A percentile compares a stretch with the other conserved stretches of the same genome.
These are phyloP conservation scores for Periophthalmus modestus DNA, from an alignment of 2,113 vertebrate species.

Conservation along the genomic window DNA sequence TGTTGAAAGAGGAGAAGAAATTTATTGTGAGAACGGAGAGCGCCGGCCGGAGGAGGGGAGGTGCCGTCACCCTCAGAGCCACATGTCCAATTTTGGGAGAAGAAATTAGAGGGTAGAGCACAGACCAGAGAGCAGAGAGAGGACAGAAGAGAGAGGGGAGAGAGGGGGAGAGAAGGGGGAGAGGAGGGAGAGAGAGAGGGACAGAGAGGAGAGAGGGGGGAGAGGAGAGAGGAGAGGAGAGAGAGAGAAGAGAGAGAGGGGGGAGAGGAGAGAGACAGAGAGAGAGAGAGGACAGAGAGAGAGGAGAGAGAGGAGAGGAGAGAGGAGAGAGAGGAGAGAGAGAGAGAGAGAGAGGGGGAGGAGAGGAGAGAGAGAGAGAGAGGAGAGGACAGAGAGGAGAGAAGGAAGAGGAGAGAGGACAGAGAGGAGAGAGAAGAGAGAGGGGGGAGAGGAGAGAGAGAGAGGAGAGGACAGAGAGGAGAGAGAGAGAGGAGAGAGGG, in stretches of 20 bases:
- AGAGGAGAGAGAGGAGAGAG: too few relatives aligned
- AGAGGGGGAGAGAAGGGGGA: slow-evolving; percentile 1
- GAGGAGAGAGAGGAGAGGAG: too few relatives aligned
- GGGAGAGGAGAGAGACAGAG: too few relatives aligned
- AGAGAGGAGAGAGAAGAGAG: too few relatives aligned
- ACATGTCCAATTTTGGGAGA: slow-evolving; percentile 83
- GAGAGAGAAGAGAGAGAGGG: too few relatives aligned
- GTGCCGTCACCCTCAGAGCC: slow-evolving; percentile 71
- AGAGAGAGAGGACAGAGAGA: too few relatives aligned
- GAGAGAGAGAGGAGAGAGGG: slow-evolving; percentile 5
- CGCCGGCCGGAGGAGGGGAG: slow-evolving; percentile 63
- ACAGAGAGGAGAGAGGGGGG: slow-evolving; percentile 1
- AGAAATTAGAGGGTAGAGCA: slow-evolving; percentile 81
- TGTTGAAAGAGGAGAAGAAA: slow-evolving; percentile 67
- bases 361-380: neutral
- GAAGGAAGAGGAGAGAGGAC: too few relatives aligned
- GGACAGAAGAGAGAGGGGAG: slow-evolving; percentile 55
- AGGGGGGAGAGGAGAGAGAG: too few relatives aligned
- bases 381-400: too few relatives aligned
- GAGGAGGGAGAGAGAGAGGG: slow-evolving; percentile 36
- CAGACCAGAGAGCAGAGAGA: slow-evolving; percentile 52
- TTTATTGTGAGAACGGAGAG: slow-evolving; percentile 63
- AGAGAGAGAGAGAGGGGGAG: too few relatives aligned
- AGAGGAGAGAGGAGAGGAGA: too few relatives aligned
- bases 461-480: too few relatives aligned